Evolutionary conservation across 2,888 invertebrate species (phyloP).

Genomic region (Apamea anceps): DNA sequence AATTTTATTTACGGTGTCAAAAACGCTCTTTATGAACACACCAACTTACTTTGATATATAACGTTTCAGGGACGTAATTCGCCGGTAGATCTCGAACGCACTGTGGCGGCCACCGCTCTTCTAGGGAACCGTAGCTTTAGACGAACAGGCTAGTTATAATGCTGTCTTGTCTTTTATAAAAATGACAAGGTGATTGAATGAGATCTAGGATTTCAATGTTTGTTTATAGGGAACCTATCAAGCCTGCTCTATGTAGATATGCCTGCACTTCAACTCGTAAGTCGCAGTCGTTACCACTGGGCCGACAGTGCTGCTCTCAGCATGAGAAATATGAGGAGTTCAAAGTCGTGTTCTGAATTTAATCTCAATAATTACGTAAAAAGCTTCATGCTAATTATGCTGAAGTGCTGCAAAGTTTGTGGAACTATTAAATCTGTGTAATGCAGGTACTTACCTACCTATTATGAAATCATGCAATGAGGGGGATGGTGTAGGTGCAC

Average conservation of each 20-base stretch:
- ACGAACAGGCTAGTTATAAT: background rate
- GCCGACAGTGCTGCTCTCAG: too few relatives aligned
- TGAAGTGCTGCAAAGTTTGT: conserved; percentile 30
- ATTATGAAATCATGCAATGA: conserved; percentile 11
- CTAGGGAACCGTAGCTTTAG: too few relatives aligned
- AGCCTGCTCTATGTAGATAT: background rate
- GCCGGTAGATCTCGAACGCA: too few relatives aligned
- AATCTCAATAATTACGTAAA: conserved; percentile 12
- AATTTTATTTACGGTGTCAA: too few relatives aligned
- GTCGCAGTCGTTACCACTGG: background rate
- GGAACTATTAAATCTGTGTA: conserved; percentile 14
- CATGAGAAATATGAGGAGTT: background rate
- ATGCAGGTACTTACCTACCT: background rate
- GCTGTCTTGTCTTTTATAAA: background rate
- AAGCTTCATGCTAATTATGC: conserved; percentile 10
- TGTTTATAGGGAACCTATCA: background rate
- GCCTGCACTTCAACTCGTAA: too few relatives aligned
- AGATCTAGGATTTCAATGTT: background rate
- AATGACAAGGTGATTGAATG: background rate
- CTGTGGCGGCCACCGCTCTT: background rate
- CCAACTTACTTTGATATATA: background rate
- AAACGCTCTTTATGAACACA: background rate
- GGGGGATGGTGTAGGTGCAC: background rate
- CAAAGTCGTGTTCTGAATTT: background rate
- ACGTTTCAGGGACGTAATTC: background rate